Base-by-base conservation (phyloP, 1,140 invertebrate genomes). In the Metaphire vulgaris region DNA sequence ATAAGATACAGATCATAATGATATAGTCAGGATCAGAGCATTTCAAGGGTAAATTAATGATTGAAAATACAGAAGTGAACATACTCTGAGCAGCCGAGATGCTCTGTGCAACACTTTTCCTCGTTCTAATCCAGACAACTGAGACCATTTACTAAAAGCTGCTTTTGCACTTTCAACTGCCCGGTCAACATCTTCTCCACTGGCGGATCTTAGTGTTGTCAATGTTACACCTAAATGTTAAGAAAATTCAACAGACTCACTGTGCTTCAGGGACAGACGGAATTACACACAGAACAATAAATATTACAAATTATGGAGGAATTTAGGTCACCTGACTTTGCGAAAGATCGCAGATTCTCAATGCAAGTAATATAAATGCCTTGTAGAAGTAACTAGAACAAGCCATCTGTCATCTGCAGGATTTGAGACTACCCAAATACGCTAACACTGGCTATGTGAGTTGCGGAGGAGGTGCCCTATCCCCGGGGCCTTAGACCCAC, bases 81-180 rank as follows among this genome's bases (percentile, higher is more conserved):
- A 74, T 77, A 86, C 85, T 79, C 83, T 81, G 1, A 85, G 79
- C n/a, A 85, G 78, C 26, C 79, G 74, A 15, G 84, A 83, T 28
- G 85, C 83, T 74, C 80, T 80, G 70, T 77, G 82, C 0, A 86
- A 77, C 12, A 85, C 73, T 78, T 81, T 80, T 41, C 84, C 85
- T 76, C 84, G 69, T 72, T 86, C 81, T 79, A 82, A 83, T 21
- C 82, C 83, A n/a, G 85, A 81, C 26, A 82, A 67, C 72, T 80
- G 72, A 14, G 82, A 81, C 84, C 84, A 85, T 1, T 79, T 56
- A 69, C 74, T 75, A 67, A 83, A 83, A 1, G 83, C 83, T 34
- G 74, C 64, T 72, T 74, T 79, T 0, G 84, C 82, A 65, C 65
- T 77, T 15, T 71, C 28, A 0, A 86, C 82, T 1, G 84, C 84